Conservation (phyloP, 2,888 invertebrate genomes). For the Tenthredo notha region DNA sequence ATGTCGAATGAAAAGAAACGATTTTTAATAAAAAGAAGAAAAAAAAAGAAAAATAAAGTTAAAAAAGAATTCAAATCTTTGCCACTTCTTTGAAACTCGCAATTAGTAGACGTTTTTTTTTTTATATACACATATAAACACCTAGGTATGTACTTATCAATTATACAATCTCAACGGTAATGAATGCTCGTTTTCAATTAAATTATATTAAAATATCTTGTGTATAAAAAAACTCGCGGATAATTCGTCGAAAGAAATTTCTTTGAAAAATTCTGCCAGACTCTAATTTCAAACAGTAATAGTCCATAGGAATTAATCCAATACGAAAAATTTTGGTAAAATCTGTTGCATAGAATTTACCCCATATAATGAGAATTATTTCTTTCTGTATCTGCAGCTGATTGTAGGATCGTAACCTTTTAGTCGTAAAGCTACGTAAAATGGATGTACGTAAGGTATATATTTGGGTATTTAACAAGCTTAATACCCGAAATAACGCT, state of each 20-base stretch:
- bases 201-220: neutral
- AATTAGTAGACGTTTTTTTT: neutral
- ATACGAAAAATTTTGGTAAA: too few relatives aligned
- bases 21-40: neutral
- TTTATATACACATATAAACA: neutral
- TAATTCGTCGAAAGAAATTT: neutral
- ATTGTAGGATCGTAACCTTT: neutral
- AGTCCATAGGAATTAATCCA: too few relatives aligned
- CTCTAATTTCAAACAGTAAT: neutral
- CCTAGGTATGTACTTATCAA: neutral
- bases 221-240: neutral
- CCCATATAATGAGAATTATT: neutral
- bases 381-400: neutral
- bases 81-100: neutral
- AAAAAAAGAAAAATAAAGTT: neutral
- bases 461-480: slow-evolving; percentile 25
- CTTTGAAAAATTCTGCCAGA: neutral
- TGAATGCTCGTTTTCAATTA: neutral
- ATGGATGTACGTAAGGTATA: neutral
- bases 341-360: neutral
- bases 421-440: neutral
- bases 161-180: neutral
- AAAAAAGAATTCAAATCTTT: neutral
- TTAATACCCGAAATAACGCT: slow-evolving; percentile 46
- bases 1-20: neutral